Base-by-base conservation (phyloP, 2,797 vertebrate genomes). In the Enteromius viviparus region DNA sequence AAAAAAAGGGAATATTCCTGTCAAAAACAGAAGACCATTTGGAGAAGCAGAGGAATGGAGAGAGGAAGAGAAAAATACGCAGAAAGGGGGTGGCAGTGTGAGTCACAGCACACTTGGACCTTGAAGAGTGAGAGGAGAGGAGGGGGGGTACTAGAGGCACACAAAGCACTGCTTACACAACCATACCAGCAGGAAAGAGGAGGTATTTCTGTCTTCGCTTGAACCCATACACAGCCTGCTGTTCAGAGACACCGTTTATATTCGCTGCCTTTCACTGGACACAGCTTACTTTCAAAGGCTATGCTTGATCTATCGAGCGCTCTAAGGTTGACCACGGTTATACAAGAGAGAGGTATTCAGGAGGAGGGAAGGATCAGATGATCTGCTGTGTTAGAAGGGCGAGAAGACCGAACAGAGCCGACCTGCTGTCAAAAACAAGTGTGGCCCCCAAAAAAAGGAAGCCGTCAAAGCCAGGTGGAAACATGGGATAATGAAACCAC, bases 81-180 rank as follows among this genome's bases (percentile, higher is more conserved):
- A 81, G 88, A 87, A 42, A 85, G 70, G 58, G 78, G 68, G 26
- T 23, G 26, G 51, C 79, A n/a, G 68, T 71, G n/a, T 78, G 83
- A 83, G 83, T 83, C 83, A 85, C n/a, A 84, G 85, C 69, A 78
- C 45, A 68, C 55, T 86, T 65, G 42, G 83, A 86, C 82, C 78
- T 81, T 83, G 80, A 86, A 76, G 78, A 74, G 66, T 58, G 81
- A 68, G 40, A 78, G 78, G 23, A 53, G 34, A 12, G 29, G 53
- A 2, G 62, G 37, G 58, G 60, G 62, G 21, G 15, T 2, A 64
- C 6, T 60, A 51, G 47, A 53, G 69, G 51, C 76, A 75, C 87
- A 90, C 85, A 90, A 87, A 88, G 84, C 87, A 23, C 53, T 70
- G 77, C 78, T 82, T 85, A 87, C 79, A 87, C 80, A 86, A 90